phyloP scores from a whole-genome alignment of 1,140 invertebrate species.

The Micrasema longulum region DNA sequence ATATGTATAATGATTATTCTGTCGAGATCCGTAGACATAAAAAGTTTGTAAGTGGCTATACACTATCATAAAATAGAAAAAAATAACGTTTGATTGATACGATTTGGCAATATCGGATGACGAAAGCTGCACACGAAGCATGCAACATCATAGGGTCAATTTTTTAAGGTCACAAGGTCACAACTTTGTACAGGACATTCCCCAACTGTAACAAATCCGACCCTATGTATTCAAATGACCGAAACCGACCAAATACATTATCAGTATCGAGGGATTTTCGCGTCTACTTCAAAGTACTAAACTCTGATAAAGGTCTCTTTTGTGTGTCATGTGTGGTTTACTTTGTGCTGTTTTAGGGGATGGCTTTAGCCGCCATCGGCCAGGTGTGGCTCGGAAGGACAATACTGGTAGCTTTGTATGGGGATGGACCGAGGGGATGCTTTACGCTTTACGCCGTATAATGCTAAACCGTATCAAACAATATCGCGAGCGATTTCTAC shows the following conservation, averaged over 20 bases:
- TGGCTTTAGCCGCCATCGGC: conserved; percentile 13
- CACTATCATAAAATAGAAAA: too few species aligned
- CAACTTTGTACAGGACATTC: conserved; percentile 39
- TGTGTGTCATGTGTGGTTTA: background rate
- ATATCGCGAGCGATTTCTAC: too few species aligned
- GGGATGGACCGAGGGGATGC: conserved; percentile 45
- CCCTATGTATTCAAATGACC: conserved; percentile 15
- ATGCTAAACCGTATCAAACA: conserved; percentile 3
- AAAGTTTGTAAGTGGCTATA: too few species aligned
- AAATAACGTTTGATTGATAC: too few species aligned
- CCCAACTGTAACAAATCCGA: conserved; percentile 42
- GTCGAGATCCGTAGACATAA: too few species aligned
- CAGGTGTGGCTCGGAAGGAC: conserved; percentile 36
- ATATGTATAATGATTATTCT: too few species aligned
- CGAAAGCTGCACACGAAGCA: conserved; percentile 18
- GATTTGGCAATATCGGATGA: background rate
- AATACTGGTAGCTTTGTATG: conserved; percentile 15
- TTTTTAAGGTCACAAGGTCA: conserved; percentile 54
- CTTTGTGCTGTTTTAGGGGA: background rate
- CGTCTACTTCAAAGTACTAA: too few species aligned
- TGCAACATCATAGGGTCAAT: conserved; percentile 43
- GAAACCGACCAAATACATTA: background rate
- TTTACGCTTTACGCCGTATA: conserved; percentile 19
- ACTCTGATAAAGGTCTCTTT: background rate
- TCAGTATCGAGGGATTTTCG: too few species aligned